These are phyloP conservation scores for Pteronotus mesoamericanus DNA, from an alignment of 2,797 vertebrate genomes.

Conservation along the genomic window DNA sequence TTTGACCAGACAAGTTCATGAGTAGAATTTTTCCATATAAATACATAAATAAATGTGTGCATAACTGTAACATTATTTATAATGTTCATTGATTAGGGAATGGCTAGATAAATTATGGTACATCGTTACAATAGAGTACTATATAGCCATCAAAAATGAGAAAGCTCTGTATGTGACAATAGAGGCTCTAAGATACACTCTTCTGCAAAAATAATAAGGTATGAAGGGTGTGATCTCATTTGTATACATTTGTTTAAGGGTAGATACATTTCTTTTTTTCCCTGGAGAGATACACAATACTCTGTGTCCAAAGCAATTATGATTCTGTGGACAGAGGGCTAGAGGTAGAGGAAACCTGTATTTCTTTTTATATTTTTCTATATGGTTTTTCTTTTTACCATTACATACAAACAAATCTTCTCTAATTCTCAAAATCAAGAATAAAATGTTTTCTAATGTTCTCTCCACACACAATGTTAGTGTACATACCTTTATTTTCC, in stretches of 20 bases:
- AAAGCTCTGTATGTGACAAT: not conserved
- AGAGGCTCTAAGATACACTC: not conserved
- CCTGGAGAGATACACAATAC: not conserved
- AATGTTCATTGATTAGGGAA: not conserved
- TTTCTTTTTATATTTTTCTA: not conserved
- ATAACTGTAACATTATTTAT: not conserved
- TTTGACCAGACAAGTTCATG: not conserved
- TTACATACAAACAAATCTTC: not conserved
- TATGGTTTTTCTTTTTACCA: not conserved
- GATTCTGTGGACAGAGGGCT: not conserved
- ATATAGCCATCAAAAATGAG: not conserved
- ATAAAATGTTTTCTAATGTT: not conserved
- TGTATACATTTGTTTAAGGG: not conserved
- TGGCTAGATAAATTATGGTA: not conserved
- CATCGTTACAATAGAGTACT: not conserved
- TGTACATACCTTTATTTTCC: not conserved
- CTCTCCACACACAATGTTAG: not conserved
- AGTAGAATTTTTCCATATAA: not conserved
- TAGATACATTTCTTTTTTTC: not conserved
- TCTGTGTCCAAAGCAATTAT: not conserved
- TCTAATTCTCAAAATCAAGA: not conserved
- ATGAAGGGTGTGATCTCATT: not conserved
- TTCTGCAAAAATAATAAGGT: not conserved
- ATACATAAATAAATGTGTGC: not conserved
- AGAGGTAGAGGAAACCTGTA: not conserved